Conservation (phyloP, 2,797 vertebrate species). For the Morus bassanus region DNA sequence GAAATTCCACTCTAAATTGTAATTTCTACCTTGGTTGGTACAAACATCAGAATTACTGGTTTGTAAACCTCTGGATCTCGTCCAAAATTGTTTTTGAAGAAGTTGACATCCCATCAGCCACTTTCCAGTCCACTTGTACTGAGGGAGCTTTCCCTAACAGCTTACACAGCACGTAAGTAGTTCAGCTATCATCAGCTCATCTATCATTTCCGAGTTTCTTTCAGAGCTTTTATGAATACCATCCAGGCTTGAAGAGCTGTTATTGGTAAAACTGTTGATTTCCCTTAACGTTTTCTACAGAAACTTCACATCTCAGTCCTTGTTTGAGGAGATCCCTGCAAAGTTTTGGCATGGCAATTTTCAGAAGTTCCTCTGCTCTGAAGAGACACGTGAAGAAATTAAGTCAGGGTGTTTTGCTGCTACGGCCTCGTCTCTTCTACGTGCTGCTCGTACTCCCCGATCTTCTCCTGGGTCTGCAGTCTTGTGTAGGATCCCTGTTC, state of each 20-base stretch:
- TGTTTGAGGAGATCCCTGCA: not conserved
- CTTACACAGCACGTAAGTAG: not conserved
- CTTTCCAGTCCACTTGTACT: not conserved
- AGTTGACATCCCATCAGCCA: not conserved
- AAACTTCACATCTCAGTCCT: not conserved
- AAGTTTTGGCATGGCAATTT: not conserved
- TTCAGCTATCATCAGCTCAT: not conserved
- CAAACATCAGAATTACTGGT: not conserved
- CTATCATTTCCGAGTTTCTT: not conserved
- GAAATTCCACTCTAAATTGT: not conserved
- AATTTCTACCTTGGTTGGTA: not conserved
- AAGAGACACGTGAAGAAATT: rapidly evolving
- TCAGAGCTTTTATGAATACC: not conserved
- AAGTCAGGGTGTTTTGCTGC: not conserved
- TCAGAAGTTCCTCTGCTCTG: not conserved
- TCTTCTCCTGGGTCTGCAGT: not conserved
- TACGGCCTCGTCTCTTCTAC: not conserved
- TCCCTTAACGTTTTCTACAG: not conserved
- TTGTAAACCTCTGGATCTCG: not conserved
- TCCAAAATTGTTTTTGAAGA: not conserved
- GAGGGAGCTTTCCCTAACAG: not conserved
- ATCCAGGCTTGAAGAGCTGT: not conserved
- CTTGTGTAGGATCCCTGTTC: not conserved
- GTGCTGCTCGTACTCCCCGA: rapidly evolving
- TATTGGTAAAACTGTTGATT: not conserved